A percentile compares a stretch with the other conserved stretches of the same genome.
These are phyloP conservation scores for Odocoileus virginianus DNA, from an alignment of 2,113 vertebrate genomes.

Conservation along the genomic window DNA sequence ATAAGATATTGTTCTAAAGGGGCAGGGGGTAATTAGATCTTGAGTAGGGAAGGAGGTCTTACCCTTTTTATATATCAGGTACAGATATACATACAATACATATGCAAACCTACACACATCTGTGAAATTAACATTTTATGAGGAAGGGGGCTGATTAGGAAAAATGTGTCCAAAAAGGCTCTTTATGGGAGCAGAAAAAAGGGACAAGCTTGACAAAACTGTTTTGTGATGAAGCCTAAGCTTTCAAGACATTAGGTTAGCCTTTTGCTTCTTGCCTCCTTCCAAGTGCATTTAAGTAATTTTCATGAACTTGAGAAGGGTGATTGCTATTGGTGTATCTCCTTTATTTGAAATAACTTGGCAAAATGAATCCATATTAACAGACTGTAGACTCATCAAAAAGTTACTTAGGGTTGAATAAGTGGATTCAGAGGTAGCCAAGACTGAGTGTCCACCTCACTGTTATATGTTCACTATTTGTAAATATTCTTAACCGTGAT, in stretches of 20 bases:
- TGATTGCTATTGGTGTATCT: neutral
- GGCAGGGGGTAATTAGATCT: neutral
- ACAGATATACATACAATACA: no score
- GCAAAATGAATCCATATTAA: neutral
- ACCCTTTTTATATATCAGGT: neutral
- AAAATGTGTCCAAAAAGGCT: neutral
- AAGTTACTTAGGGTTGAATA: neutral
- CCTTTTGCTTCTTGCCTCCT: neutral
- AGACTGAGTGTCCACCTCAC: neutral
- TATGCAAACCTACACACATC: fast-evolving
- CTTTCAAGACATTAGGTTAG: neutral
- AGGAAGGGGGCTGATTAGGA: neutral
- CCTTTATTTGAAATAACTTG: neutral
- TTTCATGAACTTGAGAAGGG: neutral
- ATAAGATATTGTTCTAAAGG: neutral
- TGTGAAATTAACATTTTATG: neutral
- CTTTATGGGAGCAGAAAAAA: neutral
- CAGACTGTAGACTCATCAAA: no score
- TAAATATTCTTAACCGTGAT: neutral
- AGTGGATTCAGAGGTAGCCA: neutral
- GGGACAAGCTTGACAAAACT: neutral
- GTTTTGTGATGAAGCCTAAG: neutral
- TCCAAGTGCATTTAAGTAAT: neutral
- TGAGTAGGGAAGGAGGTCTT: neutral
- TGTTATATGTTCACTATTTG: neutral